Evolutionary conservation across 1,140 invertebrate species (phyloP), one percentile per base, ranked within the genome.

Genomic region (Euwallacea fornicatus): DNA sequence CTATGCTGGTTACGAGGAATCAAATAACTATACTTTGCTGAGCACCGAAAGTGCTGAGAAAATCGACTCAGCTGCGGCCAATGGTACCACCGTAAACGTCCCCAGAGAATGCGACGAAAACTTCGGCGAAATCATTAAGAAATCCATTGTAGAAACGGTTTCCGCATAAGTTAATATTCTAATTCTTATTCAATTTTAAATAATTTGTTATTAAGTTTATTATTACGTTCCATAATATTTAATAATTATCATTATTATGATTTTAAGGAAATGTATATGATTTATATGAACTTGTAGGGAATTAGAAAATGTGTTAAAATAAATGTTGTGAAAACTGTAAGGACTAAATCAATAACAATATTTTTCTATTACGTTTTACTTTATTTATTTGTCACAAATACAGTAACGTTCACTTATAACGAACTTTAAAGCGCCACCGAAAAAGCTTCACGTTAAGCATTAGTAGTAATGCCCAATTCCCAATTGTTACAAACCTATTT

Each of bases 41-140:
- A 76, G 63, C 68, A 50, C 65, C 13, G 67, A 69, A 7, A n/a
- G 1, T 9, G 54, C 16, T 9, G n/a, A 13, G 54, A 8, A 9
- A 56, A 53, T 62, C 59, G 13, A n/a, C 42, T 69, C 72, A 53
- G 71, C 69, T 60, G 60, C 6, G n/a, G 41, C 54, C 6, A 67
- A 74, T n/a, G 64, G 55, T 43, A 54, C 65, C 66, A 50, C 41
- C 64, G 56, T 69, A 66, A 50, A 42, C 73, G 42, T 67, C 59
- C 58, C 77, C 7, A 85, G 82, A 7, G 83, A 87, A 59, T 84
- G 83, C 72, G 85, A 86, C 60, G 92, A 93, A 78, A 95, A 95
- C 82, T 94, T 96, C 81, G 93, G 93, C 47, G 93, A 95, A 85
- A 93, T 96, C 71, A 95, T 96, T 73, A 95, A 94, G 82, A 94